Percentiles rank a stretch among this genome's conserved stretches.
phyloP scores from a whole-genome alignment of 2,888 invertebrate genomes.

The Aricia artaxerxes region DNA sequence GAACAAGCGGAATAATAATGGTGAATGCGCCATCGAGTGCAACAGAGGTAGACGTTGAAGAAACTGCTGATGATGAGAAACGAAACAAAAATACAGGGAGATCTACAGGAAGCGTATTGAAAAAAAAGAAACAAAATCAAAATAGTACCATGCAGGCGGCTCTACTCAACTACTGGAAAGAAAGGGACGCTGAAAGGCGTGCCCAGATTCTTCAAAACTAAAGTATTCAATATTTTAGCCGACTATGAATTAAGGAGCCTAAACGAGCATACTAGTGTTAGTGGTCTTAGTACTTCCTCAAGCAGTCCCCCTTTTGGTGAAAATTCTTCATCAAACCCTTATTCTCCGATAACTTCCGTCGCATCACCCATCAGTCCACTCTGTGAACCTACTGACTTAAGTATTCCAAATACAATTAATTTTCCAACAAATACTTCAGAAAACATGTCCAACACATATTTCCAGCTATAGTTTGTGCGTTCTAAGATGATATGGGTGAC shows the following conservation, averaged over 20 bases:
- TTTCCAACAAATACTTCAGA: no score
- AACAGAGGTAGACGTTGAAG: neutral
- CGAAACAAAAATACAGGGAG: neutral
- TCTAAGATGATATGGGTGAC: no score
- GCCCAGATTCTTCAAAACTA: slow-evolving; percentile 16
- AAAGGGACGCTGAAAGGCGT: neutral
- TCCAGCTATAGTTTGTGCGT: no score
- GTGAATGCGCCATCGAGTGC: neutral
- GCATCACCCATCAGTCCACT: no score
- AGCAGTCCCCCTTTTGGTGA: no score
- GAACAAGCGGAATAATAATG: neutral
- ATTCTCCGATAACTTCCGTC: no score
- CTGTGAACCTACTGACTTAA: no score
- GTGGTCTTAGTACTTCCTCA: no score
- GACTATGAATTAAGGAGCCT: slow-evolving; percentile 18
- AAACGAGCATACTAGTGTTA: neutral
- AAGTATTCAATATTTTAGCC: slow-evolving; percentile 23
- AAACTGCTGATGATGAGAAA: neutral
- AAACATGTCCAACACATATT: no score
- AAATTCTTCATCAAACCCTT: no score
- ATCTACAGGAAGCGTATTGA: slow-evolving; percentile 10
- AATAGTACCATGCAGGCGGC: neutral
- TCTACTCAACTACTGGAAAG: slow-evolving; percentile 14
- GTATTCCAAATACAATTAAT: no score
- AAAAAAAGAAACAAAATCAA: neutral